Percentiles rank a stretch among this genome's conserved stretches.
Evolutionary conservation across 2,888 invertebrate genomes (phyloP).

Genomic region (Cephus pulcher): DNA sequence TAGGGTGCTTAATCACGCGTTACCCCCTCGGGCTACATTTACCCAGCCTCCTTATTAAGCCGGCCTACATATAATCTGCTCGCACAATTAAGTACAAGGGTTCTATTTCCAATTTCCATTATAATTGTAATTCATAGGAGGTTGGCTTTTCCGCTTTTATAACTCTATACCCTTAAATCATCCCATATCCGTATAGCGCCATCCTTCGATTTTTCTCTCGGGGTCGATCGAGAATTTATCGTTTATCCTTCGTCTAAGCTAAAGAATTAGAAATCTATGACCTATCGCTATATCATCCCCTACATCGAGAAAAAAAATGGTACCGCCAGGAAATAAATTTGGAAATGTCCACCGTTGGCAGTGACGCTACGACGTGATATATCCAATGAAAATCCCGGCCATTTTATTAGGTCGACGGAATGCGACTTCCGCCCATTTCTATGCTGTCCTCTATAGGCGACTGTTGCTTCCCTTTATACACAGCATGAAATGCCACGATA

Average conservation of each 20-base stretch:
- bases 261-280: not conserved
- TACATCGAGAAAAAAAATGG: not conserved
- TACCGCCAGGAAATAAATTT: not conserved
- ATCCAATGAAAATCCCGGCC: too few relatives aligned
- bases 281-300: not conserved
- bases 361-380: not conserved
- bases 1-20: constrained; percentile 18
- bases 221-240: not conserved
- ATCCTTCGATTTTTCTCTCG: not conserved
- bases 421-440: not conserved
- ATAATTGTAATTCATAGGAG: constrained; percentile 10
- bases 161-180: not conserved
- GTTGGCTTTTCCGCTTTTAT: not conserved
- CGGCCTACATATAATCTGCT: constrained; percentile 13
- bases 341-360: not conserved
- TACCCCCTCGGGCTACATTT: constrained; percentile 11
- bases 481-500: not conserved
- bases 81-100: constrained; percentile 23
- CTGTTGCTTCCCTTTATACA: not conserved
- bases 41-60: constrained; percentile 19
- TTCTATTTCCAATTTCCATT: constrained; percentile 25
- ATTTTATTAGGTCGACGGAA: not conserved
- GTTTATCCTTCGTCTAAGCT: not conserved
- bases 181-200: not conserved
- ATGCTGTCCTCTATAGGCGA: not conserved